A percentile compares a stretch with the other conserved stretches of the same genome.
Evolutionary conservation across 2,797 vertebrate species (phyloP).

Genomic region (Ibycter americanus): DNA sequence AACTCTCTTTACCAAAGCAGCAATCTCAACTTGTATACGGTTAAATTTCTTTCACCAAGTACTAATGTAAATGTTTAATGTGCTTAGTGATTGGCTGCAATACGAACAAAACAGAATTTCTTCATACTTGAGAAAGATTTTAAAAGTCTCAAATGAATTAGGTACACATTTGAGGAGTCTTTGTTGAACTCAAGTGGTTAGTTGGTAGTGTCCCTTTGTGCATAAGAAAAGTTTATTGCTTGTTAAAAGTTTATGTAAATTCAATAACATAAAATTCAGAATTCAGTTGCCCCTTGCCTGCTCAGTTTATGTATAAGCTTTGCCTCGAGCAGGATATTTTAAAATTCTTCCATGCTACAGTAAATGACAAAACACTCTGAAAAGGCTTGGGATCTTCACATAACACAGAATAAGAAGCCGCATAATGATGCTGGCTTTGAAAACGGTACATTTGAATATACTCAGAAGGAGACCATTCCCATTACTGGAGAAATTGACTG

Average conservation of each 20-base stretch:
- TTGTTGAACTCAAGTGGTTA: background rate
- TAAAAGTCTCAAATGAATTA: background rate
- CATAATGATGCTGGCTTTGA: background rate
- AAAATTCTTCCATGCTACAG: background rate
- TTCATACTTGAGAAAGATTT: background rate
- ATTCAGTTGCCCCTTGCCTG: background rate
- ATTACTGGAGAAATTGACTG: background rate
- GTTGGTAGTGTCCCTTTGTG: background rate
- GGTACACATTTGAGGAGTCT: background rate
- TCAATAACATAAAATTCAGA: background rate
- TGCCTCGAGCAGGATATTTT: background rate
- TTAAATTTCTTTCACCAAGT: constrained; percentile 6
- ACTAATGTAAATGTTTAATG: background rate
- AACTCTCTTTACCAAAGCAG: background rate
- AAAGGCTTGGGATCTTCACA: background rate
- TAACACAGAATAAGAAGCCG: background rate
- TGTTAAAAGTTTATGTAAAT: constrained; percentile 5
- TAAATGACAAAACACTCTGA: background rate
- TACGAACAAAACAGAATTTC: background rate
- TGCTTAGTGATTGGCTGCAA: background rate
- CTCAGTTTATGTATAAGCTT: background rate
- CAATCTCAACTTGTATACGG: background rate
- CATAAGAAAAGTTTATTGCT: background rate
- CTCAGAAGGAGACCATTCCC: background rate
- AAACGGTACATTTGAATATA: background rate